phyloP scores from a whole-genome alignment of 1,140 invertebrate genomes.

The Ceratina calcarata region DNA sequence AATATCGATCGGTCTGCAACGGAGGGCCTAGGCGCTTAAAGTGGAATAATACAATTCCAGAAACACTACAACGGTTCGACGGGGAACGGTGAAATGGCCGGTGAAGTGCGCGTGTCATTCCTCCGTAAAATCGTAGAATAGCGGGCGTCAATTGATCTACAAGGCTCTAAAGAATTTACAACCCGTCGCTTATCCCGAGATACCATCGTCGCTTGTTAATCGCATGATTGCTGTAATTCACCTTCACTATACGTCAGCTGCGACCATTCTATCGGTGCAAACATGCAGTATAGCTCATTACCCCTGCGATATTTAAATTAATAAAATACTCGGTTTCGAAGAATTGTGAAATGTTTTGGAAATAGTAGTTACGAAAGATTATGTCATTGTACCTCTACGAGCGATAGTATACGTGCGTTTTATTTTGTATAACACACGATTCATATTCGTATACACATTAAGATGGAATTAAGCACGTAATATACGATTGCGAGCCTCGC shows the following conservation, averaged over 20 bases:
- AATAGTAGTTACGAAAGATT: no score
- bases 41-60: slow-evolving; percentile 33
- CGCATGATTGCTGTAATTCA: slow-evolving; percentile 41
- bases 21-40: slow-evolving; percentile 17
- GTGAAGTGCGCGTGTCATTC: not conserved
- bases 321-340: no score
- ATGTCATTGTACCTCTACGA: no score
- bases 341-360: no score
- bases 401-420: no score
- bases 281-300: not conserved
- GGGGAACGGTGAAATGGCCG: not conserved
- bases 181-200: slow-evolving; percentile 16
- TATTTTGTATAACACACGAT: not conserved
- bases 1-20: slow-evolving; percentile 29
- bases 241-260: slow-evolving; percentile 36
- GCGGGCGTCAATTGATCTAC: slow-evolving; percentile 25
- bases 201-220: slow-evolving; percentile 43
- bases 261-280: not conserved
- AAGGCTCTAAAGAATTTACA: slow-evolving; percentile 18
- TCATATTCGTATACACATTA: no score
- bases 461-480: not conserved
- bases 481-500: not conserved
- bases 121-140: not conserved
- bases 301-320: no score
- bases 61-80: slow-evolving; percentile 17